Conservation (phyloP, 2,888 invertebrate species). For the Euzophera pinguis region DNA sequence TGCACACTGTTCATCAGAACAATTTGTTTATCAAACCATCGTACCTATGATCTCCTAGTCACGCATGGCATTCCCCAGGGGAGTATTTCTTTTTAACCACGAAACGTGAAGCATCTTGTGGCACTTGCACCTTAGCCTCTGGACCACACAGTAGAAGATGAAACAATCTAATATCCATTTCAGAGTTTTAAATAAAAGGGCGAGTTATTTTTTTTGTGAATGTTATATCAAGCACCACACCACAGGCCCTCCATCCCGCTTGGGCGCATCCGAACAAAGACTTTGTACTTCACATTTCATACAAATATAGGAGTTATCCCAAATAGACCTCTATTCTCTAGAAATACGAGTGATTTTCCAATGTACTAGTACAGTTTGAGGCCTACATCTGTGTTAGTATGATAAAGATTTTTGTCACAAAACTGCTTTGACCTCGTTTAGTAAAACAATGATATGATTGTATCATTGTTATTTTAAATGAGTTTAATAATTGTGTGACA, state of each 20-base stretch:
- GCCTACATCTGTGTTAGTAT: neutral
- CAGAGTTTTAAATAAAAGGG: no score
- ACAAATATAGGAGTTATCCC: no score
- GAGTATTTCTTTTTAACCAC: no score
- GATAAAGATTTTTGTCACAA: constrained; percentile 5
- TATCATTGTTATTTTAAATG: neutral
- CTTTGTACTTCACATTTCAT: neutral
- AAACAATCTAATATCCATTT: no score
- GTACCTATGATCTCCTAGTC: no score
- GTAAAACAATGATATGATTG: neutral
- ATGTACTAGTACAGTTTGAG: neutral
- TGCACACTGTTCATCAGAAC: no score
- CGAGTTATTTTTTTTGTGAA: neutral
- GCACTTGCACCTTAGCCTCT: no score
- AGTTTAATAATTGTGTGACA: neutral
- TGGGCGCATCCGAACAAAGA: neutral
- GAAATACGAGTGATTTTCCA: neutral
- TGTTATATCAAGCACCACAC: neutral
- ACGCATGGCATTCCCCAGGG: no score
- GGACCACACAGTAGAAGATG: no score
- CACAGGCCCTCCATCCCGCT: neutral
- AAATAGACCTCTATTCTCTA: neutral
- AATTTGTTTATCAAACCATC: no score
- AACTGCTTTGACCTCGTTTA: neutral
- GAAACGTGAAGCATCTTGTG: no score